These are phyloP conservation scores for Chloroceryle aenea DNA, from an alignment of 2,113 vertebrate genomes.

Conservation along the genomic window DNA sequence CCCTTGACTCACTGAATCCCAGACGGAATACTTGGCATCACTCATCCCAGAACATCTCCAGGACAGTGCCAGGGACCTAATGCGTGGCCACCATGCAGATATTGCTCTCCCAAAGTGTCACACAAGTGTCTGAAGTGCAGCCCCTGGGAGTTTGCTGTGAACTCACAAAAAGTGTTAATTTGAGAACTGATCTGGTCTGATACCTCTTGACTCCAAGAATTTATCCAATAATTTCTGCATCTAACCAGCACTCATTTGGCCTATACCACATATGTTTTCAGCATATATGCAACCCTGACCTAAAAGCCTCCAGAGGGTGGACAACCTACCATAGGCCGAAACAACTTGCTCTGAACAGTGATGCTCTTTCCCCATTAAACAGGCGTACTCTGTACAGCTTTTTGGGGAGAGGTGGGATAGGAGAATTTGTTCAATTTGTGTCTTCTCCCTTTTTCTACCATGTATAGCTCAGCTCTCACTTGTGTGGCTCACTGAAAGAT, in stretches of 20 bases:
- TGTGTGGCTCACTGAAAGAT: background rate
- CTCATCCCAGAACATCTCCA: background rate
- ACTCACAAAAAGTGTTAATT: background rate
- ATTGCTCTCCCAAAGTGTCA: background rate
- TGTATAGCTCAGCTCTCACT: background rate
- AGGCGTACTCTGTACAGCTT: rapidly evolving
- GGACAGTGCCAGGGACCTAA: background rate
- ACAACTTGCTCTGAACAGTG: background rate
- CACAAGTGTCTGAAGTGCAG: background rate
- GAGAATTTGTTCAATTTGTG: background rate
- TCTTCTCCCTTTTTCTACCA: background rate
- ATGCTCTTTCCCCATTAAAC: background rate
- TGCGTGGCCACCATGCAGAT: background rate
- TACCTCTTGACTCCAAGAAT: background rate
- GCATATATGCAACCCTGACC: background rate
- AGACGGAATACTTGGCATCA: background rate
- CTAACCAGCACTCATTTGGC: background rate
- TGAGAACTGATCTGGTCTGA: background rate
- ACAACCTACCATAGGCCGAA: background rate
- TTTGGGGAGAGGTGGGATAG: background rate
- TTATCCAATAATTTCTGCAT: background rate
- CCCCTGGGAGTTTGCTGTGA: rapidly evolving
- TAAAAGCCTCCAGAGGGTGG: background rate
- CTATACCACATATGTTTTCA: background rate
- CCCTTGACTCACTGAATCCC: background rate